Evolutionary conservation across 2,888 invertebrate species (phyloP).

Genomic region (Polyploca ridens): DNA sequence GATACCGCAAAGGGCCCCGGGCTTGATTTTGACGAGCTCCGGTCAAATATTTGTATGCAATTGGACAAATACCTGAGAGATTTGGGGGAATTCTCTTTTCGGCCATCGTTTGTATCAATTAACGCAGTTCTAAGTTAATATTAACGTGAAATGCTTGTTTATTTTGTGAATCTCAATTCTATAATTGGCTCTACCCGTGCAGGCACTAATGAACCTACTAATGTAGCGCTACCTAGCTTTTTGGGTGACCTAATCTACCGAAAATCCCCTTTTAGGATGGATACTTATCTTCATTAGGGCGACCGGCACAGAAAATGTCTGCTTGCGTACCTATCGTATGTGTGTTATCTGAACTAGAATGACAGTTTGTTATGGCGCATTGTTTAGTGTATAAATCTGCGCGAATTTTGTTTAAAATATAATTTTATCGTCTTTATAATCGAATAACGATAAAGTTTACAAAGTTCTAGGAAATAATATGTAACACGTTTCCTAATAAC

Average conservation of each 20-base stretch:
- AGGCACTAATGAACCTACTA: background rate
- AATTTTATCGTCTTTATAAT: background rate
- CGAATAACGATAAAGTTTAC: background rate
- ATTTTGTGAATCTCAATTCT: background rate
- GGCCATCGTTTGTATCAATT: background rate
- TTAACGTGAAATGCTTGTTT: background rate
- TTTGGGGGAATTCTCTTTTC: background rate
- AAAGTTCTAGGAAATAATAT: too few relatives aligned
- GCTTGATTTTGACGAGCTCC: background rate
- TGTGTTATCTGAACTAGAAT: background rate
- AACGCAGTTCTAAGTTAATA: background rate
- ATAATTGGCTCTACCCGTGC: too few relatives aligned
- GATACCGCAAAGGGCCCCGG: background rate
- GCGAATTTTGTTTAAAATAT: background rate
- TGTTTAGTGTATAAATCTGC: background rate
- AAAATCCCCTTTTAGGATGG: background rate
- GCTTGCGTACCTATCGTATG: too few relatives aligned
- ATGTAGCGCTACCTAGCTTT: background rate
- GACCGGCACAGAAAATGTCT: background rate
- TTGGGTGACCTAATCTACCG: background rate
- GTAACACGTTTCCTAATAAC: too few relatives aligned
- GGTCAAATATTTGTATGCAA: constrained; percentile 1
- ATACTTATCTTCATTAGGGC: background rate
- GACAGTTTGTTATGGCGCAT: background rate
- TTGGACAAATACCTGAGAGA: background rate